Percentiles rank a stretch among this genome's conserved stretches.
Evolutionary conservation across 2,888 invertebrate genomes (phyloP).

Genomic region (Amphipyra berbera): DNA sequence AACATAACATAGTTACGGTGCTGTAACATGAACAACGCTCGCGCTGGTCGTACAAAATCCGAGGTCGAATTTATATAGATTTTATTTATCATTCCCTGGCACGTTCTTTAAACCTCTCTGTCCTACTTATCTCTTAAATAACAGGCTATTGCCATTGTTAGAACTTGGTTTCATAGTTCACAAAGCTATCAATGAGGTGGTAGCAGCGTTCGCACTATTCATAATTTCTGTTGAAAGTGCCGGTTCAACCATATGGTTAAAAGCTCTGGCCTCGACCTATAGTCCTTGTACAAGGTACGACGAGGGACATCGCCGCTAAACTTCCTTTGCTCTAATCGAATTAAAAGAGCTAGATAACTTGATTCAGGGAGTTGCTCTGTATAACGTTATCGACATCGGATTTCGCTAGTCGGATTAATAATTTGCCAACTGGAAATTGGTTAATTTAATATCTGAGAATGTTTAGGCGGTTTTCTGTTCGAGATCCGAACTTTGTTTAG

Average conservation of each 20-base stretch:
- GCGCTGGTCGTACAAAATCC: conserved; percentile 8
- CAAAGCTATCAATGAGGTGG: not conserved
- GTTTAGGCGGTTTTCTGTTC: conserved; percentile 6
- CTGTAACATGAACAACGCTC: conserved; percentile 2
- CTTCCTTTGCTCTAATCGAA: conserved; percentile 44
- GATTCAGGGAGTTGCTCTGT: conserved; percentile 28
- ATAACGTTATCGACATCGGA: conserved; percentile 24
- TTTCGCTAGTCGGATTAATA: conserved; percentile 17
- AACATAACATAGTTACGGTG: conserved; percentile 6
- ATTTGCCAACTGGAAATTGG: conserved; percentile 11
- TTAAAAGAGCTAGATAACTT: conserved; percentile 48
- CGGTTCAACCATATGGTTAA: not conserved
- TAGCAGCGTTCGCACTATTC: conserved; percentile 3
- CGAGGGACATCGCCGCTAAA: conserved; percentile 35
- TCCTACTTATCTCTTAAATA: no score
- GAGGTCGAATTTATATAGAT: conserved; percentile 6
- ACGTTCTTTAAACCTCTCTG: no score
- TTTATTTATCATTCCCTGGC: not conserved
- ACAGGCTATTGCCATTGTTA: no score
- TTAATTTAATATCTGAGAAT: conserved; percentile 32
- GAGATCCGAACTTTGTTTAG: not conserved
- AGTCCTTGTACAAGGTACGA: conserved; percentile 15
- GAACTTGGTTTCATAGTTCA: not conserved
- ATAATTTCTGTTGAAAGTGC: not conserved
- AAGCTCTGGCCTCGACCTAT: conserved; percentile 12